Evolutionary conservation across 2,888 invertebrate genomes (phyloP).

Genomic region (Cheilosia vernalis): DNA sequence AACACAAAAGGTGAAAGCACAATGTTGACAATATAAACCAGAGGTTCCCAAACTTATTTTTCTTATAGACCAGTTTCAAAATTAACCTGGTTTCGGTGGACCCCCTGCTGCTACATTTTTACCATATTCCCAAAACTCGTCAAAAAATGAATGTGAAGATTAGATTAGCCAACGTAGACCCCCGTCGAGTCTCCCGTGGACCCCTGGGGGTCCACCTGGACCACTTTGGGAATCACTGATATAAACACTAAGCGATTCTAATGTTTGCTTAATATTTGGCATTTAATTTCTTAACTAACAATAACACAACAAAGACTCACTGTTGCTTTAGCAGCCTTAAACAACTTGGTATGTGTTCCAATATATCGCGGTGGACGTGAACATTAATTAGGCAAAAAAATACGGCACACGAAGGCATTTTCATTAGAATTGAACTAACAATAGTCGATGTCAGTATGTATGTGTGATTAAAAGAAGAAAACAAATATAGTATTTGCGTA

Average conservation of each 20-base stretch:
- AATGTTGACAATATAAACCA: background rate
- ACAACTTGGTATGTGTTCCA: background rate
- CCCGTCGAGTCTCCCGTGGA: too few species aligned
- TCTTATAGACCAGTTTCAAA: too few species aligned
- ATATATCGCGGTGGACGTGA: background rate
- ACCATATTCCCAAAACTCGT: too few species aligned
- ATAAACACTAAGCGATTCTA: background rate
- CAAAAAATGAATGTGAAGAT: too few species aligned
- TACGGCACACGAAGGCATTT: background rate
- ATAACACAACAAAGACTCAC: conserved; percentile 2
- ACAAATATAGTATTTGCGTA: conserved; percentile 29
- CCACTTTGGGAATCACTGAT: too few species aligned
- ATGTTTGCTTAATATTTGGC: background rate
- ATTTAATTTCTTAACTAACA: conserved; percentile 5
- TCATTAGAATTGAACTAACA: conserved; percentile 20
- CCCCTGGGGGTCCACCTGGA: too few species aligned
- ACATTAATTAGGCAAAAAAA: background rate
- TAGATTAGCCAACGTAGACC: too few species aligned
- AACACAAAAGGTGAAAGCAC: too few species aligned
- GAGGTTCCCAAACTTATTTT: too few species aligned
- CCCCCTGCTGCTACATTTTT: too few species aligned
- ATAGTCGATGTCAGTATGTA: background rate
- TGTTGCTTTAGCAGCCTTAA: background rate
- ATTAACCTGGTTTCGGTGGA: too few species aligned
- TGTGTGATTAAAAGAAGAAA: background rate